Percentiles rank a stretch among this genome's conserved stretches.
These are phyloP conservation scores for Serilophus lunatus DNA, from an alignment of 2,113 vertebrate species.

Conservation along the genomic window DNA sequence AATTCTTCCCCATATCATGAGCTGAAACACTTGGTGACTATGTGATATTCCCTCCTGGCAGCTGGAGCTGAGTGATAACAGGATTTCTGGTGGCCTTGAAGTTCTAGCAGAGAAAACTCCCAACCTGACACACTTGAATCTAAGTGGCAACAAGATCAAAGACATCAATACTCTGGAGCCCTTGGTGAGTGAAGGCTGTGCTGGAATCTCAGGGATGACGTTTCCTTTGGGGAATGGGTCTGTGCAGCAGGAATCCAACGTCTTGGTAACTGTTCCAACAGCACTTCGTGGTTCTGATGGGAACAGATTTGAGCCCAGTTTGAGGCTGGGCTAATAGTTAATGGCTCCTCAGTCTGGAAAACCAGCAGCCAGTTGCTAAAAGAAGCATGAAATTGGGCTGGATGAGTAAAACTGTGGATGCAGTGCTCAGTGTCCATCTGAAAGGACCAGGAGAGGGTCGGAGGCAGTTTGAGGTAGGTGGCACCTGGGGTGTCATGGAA, in stretches of 20 bases:
- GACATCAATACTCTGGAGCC: constrained; percentile 81
- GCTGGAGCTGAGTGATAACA: constrained; percentile 84
- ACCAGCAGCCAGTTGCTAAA: constrained; percentile 56
- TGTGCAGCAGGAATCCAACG: constrained; percentile 7
- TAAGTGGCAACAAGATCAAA: constrained; percentile 85
- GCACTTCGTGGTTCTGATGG: constrained; percentile 54
- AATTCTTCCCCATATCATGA: background rate
- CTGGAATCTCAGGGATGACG: background rate
- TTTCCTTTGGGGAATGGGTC: background rate
- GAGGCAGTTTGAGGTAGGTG: constrained; percentile 49
- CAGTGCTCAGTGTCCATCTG: constrained; percentile 42
- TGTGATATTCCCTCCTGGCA: constrained; percentile 30
- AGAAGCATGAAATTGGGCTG: constrained; percentile 41
- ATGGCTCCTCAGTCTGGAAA: constrained; percentile 56
- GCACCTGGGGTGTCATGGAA: constrained; percentile 43
- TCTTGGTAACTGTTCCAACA: constrained; percentile 58
- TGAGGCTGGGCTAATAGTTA: constrained; percentile 56
- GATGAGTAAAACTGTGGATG: constrained; percentile 47
- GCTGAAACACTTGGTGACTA: background rate
- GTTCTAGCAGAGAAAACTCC: constrained; percentile 80
- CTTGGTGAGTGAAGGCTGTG: constrained; percentile 73
- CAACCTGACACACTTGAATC: constrained; percentile 82
- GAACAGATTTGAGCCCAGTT: constrained; percentile 36
- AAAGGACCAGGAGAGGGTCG: constrained; percentile 24
- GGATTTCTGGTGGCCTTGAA: constrained; percentile 79